Conservation (phyloP, 2,113 vertebrate species). For the Albula goreensis region DNA sequence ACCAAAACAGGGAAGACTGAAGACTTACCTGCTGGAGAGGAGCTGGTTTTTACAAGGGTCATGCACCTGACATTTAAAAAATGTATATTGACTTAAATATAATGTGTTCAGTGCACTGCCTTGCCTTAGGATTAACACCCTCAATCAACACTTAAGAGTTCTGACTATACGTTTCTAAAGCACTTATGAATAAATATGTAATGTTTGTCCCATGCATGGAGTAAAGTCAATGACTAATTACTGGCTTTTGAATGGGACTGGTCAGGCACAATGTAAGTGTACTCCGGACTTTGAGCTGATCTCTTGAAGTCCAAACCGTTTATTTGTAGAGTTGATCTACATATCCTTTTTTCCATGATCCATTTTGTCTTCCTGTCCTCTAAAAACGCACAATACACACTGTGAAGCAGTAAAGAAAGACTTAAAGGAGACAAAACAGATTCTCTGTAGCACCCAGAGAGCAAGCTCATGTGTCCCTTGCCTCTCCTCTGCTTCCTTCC, state of each 20-base stretch:
- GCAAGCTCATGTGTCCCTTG: not conserved
- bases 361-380: not conserved
- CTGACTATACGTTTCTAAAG: not conserved
- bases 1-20: conserved; percentile 64
- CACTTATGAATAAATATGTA: not conserved
- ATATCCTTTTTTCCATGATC: not conserved
- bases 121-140: not conserved
- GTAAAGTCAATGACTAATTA: not conserved
- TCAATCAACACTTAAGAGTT: conserved; percentile 7
- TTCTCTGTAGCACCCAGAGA: not conserved
- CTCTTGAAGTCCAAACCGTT: not conserved
- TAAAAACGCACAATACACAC: not conserved
- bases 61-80: conserved; percentile 52
- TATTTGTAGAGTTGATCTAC: not conserved
- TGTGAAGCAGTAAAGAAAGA: not conserved
- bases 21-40: conserved; percentile 39
- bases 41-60: conserved; percentile 54
- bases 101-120: not conserved
- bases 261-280: not conserved
- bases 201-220: not conserved
- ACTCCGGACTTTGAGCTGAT: not conserved
- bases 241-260: not conserved
- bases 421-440: not conserved
- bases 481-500: not conserved
- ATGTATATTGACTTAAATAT: conserved; percentile 60